phyloP scores from a whole-genome alignment of 2,888 invertebrate genomes.

The Neoitamus cyanurus region DNA sequence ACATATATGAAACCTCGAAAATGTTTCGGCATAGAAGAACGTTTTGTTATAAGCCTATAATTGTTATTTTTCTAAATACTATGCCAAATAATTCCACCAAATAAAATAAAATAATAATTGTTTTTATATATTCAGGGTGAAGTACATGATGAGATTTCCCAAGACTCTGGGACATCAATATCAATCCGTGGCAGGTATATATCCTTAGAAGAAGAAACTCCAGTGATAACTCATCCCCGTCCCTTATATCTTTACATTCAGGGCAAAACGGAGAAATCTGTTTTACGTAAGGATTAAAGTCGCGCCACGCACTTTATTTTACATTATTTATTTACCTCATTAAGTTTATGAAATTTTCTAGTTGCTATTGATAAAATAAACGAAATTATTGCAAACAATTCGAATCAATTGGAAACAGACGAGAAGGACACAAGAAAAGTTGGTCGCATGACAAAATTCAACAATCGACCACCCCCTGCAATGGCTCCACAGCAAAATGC shows the following conservation, averaged over 20 bases:
- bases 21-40: too few species aligned
- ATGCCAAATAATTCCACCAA: too few species aligned
- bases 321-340: neutral
- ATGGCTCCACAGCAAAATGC: conserved; percentile 48
- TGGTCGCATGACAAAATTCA: conserved; percentile 50
- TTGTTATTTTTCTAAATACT: too few species aligned
- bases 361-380: conserved; percentile 61
- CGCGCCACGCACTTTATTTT: neutral
- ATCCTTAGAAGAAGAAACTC: conserved; percentile 57
- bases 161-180: conserved; percentile 66
- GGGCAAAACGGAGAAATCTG: conserved; percentile 58
- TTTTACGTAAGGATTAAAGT: conserved; percentile 57
- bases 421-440: neutral
- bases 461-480: conserved; percentile 49
- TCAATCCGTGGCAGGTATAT: conserved; percentile 69
- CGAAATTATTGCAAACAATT: conserved; percentile 53
- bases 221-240: conserved; percentile 61
- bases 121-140: conserved; percentile 59
- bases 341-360: conserved; percentile 51
- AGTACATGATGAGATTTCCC: conserved; percentile 69
- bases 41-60: too few species aligned
- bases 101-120: too few species aligned
- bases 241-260: conserved; percentile 68
- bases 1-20: too few species aligned
- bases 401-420: neutral